phyloP scores from a whole-genome alignment of 2,888 invertebrate species.

The Acholoe squamosa region DNA sequence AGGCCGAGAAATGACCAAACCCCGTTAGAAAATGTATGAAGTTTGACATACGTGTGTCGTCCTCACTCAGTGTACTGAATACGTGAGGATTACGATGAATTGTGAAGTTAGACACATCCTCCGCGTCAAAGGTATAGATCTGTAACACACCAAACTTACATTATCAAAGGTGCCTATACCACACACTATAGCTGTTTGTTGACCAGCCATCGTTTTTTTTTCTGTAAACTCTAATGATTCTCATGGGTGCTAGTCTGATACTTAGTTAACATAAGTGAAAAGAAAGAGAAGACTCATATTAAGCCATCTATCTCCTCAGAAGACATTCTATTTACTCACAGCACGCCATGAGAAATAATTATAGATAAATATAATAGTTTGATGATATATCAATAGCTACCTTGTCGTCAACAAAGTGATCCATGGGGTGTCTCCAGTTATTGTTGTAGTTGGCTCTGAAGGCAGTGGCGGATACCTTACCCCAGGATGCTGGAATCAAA shows the following conservation, averaged over 20 bases:
- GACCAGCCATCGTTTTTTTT: no score
- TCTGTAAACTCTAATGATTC: no score
- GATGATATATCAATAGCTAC: neutral
- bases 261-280: no score
- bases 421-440: neutral
- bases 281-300: no score
- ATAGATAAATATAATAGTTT: neutral
- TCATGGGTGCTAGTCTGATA: no score
- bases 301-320: no score
- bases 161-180: neutral
- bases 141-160: neutral
- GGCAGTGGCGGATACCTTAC: conserved; percentile 11
- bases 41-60: neutral
- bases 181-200: no score
- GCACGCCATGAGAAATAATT: no score
- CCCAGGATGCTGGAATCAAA: neutral
- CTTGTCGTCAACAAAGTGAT: neutral
- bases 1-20: no score
- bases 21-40: no score
- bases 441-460: conserved; percentile 13
- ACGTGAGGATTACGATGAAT: neutral
- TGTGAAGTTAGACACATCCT: neutral
- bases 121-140: neutral
- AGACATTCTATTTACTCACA: no score
- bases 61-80: neutral